Evolutionary conservation across 2,113 vertebrate genomes (phyloP), one percentile per base, ranked within the genome.

Genomic region (Neopipo cinnamomea): DNA sequence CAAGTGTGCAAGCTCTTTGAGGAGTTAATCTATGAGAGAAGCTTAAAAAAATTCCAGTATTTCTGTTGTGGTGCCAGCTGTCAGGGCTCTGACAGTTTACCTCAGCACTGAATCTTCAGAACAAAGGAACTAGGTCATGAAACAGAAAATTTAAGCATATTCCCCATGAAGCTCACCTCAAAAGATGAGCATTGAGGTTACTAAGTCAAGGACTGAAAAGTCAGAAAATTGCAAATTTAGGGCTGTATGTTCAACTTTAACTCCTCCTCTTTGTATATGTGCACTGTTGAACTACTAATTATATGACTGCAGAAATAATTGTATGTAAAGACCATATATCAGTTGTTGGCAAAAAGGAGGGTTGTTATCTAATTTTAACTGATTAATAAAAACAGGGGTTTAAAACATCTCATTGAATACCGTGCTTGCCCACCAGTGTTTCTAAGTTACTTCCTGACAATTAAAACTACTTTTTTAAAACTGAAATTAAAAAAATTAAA

Each of bases 91-190:
- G 96, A 96, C 94, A 93, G 88, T 92, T 94, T 95, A 96, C 77
- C 62, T 95, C 12, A 0, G 50, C 76, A 49, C 30, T 89, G 91
- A 93, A 61, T 87, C 91, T 92, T 89, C 88, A 92, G 92, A 94
- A 96, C 94, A 96, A 97, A 88, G 85, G 61, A 96, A 91, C 81
- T 92, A 91, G 91, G 89, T 95, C 93, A 96, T 82, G 91, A 95
- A 96, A 94, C 81, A 89, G 85, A 95, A 96, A 94, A 85, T 74
- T 89, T 88, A 96, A 95, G 46, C 33, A 44, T 74, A 87, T 96
- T 94, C 67, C 80, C 52, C 33, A 9, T 2, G 28, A 88, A 91
- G 92, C 42, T 81, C 91, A 92, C 94, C 83, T 87, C 85, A 85
- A 65, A 92, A 92, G 56, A 88, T 1, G 8, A 89, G 11, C 49